Conservation (phyloP, 2,888 invertebrate genomes). For the Crepidodera aurea region DNA sequence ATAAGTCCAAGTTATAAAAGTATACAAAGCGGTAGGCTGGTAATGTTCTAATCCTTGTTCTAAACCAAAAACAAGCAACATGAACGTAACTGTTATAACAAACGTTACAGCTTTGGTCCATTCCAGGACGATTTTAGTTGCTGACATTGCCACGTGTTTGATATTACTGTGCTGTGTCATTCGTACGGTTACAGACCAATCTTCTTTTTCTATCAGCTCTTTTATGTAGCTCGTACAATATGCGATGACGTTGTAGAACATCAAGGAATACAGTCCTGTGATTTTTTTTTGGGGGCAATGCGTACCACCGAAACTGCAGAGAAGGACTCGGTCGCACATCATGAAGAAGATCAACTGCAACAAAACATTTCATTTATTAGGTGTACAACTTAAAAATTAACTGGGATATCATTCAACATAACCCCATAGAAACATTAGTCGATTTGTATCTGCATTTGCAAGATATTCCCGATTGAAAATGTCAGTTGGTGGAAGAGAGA, state of each 20-base stretch:
- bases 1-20: constrained; percentile 72
- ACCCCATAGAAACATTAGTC: no score
- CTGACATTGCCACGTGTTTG: constrained; percentile 81
- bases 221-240: constrained; percentile 80
- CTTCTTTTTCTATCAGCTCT: constrained; percentile 76
- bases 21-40: constrained; percentile 73
- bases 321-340: constrained; percentile 73
- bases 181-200: constrained; percentile 80
- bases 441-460: no score
- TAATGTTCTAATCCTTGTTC: constrained; percentile 80
- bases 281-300: constrained; percentile 62
- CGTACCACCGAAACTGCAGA: constrained; percentile 62
- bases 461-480: no score
- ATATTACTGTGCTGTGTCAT: constrained; percentile 74
- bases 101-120: constrained; percentile 86
- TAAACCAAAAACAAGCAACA: constrained; percentile 76
- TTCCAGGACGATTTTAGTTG: constrained; percentile 81
- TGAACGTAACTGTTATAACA: constrained; percentile 78
- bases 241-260: constrained; percentile 84
- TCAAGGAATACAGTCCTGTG: constrained; percentile 77
- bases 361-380: constrained; percentile 33
- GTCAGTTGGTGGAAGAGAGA: no score
- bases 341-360: constrained; percentile 76
- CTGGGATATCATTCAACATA: no score
- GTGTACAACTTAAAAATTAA: no score